Evolutionary conservation across 2,888 invertebrate genomes (phyloP).

Genomic region (Muschampia plurimacula): DNA sequence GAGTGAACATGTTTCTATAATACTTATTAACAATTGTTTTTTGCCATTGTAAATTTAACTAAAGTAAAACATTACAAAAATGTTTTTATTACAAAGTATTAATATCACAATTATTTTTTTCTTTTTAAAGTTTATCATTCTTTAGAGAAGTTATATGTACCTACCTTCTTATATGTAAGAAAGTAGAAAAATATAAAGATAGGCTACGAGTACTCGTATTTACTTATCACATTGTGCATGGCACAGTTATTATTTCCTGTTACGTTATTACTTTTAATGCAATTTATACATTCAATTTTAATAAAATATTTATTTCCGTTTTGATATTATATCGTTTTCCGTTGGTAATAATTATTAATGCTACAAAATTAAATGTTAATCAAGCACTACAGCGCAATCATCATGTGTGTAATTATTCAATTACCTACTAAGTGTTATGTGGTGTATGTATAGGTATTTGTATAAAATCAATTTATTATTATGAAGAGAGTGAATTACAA

Average conservation of each 20-base stretch:
- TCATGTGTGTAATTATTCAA: background rate
- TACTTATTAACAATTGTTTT: background rate
- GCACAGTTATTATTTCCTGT: background rate
- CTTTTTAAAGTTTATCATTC: too few species aligned
- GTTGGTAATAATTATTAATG: conserved; percentile 14
- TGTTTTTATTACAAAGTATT: too few species aligned
- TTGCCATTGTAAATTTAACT: too few species aligned
- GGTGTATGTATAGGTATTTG: too few species aligned
- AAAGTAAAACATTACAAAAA: too few species aligned
- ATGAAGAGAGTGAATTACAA: background rate
- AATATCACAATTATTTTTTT: too few species aligned
- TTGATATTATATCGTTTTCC: conserved; percentile 21
- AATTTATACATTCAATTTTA: conserved; percentile 8
- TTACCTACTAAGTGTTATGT: background rate
- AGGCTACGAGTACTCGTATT: background rate
- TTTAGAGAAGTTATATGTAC: too few species aligned
- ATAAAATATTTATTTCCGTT: conserved; percentile 11
- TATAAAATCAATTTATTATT: background rate
- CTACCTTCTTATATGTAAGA: background rate
- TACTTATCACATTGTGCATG: background rate
- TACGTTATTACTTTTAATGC: background rate
- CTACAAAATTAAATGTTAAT: background rate
- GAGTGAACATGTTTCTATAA: background rate
- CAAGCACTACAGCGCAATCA: background rate
- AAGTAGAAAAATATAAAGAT: background rate